These are phyloP conservation scores for Rhagologus leucostigma DNA, from an alignment of 2,113 vertebrate species.

Conservation along the genomic window DNA sequence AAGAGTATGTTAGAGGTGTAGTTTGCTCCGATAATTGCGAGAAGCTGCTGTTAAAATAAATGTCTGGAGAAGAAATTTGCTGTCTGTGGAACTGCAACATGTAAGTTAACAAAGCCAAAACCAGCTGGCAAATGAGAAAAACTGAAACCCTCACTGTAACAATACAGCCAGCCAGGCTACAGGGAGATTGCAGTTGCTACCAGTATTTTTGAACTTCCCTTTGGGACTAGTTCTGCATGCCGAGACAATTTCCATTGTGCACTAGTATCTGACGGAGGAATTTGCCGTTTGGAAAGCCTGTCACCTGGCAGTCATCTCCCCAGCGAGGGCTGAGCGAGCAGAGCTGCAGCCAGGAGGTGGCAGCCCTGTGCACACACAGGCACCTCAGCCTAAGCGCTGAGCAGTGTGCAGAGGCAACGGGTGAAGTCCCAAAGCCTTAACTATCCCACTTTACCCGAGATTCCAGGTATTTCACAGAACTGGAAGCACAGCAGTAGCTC, in stretches of 20 bases:
- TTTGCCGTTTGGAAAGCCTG: fast-evolving
- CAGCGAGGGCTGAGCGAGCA: neutral
- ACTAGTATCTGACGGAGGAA: neutral
- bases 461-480: neutral
- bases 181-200: neutral
- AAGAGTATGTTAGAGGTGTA: neutral
- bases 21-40: neutral
- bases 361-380: neutral
- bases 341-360: neutral
- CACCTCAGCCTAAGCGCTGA: fast-evolving
- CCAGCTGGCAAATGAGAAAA: neutral
- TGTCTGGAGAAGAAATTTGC: neutral
- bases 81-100: neutral
- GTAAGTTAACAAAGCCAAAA: neutral
- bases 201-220: neutral
- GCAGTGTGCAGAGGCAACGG: fast-evolving
- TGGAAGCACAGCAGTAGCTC: neutral
- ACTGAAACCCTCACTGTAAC: neutral
- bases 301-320: neutral
- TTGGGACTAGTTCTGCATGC: neutral
- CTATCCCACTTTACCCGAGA: neutral
- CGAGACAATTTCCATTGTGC: neutral
- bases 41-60: neutral
- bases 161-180: neutral
- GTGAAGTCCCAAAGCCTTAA: neutral